phyloP scores from a whole-genome alignment of 2,113 vertebrate species.

The Tetrao urogallus region DNA sequence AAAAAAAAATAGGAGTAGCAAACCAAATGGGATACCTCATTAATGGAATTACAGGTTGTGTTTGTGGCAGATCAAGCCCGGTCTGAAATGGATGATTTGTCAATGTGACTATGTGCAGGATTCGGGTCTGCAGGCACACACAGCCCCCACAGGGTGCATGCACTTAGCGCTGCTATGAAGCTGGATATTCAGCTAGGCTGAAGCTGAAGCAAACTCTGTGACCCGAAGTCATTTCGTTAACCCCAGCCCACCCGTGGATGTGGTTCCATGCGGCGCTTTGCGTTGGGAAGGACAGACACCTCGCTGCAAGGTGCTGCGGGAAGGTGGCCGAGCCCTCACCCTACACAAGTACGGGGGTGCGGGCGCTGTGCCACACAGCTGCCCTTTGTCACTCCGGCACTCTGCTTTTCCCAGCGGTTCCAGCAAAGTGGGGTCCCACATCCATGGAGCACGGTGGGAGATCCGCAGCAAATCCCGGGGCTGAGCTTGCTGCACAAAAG shows the following conservation, averaged over 20 bases:
- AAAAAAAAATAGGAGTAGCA: not conserved
- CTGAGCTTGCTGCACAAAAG: slow-evolving; percentile 59
- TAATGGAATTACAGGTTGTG: not conserved
- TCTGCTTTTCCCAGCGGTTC: slow-evolving; percentile 6
- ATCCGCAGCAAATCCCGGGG: slow-evolving; percentile 43
- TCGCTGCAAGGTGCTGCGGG: not conserved
- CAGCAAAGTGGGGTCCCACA: slow-evolving; percentile 16
- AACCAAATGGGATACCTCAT: not conserved
- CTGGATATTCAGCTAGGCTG: not conserved
- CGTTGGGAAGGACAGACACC: not conserved
- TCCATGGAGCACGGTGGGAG: slow-evolving; percentile 33
- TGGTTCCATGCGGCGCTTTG: not conserved
- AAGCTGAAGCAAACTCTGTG: not conserved
- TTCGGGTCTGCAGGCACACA: not conserved
- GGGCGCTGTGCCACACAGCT: not conserved
- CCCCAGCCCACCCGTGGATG: not conserved
- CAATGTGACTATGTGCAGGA: not conserved
- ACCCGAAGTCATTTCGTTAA: not conserved
- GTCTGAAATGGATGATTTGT: not conserved
- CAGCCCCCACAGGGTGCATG: accelerated
- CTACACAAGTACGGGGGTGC: not conserved
- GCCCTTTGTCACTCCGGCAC: slow-evolving; percentile 6
- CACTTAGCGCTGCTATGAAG: not conserved
- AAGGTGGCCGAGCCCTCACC: not conserved
- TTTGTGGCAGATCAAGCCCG: not conserved